These are phyloP conservation scores for Saccostrea glomerata DNA, from an alignment of 1,140 invertebrate species.

Conservation along the genomic window DNA sequence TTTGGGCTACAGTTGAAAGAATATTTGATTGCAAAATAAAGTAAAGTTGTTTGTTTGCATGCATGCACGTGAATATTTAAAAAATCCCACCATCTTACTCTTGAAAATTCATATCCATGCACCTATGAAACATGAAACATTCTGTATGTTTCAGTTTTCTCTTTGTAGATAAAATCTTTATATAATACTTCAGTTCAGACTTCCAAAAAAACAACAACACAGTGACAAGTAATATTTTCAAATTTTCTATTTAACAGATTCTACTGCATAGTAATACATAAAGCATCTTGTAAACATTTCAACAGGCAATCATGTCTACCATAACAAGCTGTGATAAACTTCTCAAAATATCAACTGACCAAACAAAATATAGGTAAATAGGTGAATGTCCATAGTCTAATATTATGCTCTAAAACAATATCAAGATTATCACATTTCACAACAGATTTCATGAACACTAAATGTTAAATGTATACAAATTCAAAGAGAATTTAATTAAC, in stretches of 20 bases:
- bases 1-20: too few species aligned
- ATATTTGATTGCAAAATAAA: too few species aligned
- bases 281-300: constrained; percentile 29
- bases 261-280: constrained; percentile 15
- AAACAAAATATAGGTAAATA: neutral
- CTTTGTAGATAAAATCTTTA: too few species aligned
- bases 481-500: neutral
- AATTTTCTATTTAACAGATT: constrained; percentile 30
- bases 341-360: constrained; percentile 27
- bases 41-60: too few species aligned
- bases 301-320: neutral
- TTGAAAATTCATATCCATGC: too few species aligned
- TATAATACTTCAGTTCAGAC: too few species aligned
- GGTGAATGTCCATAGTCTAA: neutral
- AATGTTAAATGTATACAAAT: neutral
- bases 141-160: too few species aligned
- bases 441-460: neutral
- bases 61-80: too few species aligned
- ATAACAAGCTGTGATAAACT: constrained; percentile 16
- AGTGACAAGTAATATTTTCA: neutral
- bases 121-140: too few species aligned
- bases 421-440: constrained; percentile 18
- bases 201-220: neutral
- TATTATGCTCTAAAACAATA: constrained; percentile 16
- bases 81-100: too few species aligned